Conservation (phyloP, 2,888 invertebrate species). For the Molanna angustata region DNA sequence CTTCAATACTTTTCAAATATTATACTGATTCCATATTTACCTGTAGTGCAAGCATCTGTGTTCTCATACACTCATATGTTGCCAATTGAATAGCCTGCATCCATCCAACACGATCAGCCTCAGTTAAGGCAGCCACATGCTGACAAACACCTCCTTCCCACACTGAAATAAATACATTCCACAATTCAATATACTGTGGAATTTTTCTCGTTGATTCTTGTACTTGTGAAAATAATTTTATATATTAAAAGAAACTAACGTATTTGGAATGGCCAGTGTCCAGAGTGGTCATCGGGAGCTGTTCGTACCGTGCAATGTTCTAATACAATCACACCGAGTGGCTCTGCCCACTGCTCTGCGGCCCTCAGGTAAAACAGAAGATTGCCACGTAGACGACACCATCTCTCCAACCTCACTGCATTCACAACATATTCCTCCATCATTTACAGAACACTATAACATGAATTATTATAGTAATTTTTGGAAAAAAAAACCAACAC, state of each 20-base stretch:
- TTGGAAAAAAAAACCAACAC: too few relatives aligned
- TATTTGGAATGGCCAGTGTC: constrained; percentile 77
- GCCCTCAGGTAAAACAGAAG: constrained; percentile 91
- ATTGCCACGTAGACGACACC: constrained; percentile 91
- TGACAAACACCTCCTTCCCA: constrained; percentile 79
- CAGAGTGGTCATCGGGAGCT: constrained; percentile 60
- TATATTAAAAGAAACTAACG: constrained; percentile 59
- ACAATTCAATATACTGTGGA: too few relatives aligned
- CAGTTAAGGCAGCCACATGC: constrained; percentile 70
- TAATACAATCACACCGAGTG: constrained; percentile 82
- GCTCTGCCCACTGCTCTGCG: constrained; percentile 83
- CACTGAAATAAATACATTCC: too few relatives aligned
- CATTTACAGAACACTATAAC: too few relatives aligned
- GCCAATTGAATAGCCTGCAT: constrained; percentile 79
- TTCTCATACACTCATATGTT: constrained; percentile 78
- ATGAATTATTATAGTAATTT: too few relatives aligned
- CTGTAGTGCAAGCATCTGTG: constrained; percentile 65
- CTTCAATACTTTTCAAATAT: constrained; percentile 36
- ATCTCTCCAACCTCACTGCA: constrained; percentile 57
- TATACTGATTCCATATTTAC: constrained; percentile 55
- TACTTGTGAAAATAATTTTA: too few relatives aligned
- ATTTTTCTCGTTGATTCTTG: too few relatives aligned
- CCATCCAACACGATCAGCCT: constrained; percentile 83
- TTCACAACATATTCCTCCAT: too few relatives aligned
- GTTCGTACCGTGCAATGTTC: constrained; percentile 82